A percentile compares a stretch with the other conserved stretches of the same genome.
phyloP scores from a whole-genome alignment of 2,888 invertebrate genomes.

The Liodrosophila aerea region DNA sequence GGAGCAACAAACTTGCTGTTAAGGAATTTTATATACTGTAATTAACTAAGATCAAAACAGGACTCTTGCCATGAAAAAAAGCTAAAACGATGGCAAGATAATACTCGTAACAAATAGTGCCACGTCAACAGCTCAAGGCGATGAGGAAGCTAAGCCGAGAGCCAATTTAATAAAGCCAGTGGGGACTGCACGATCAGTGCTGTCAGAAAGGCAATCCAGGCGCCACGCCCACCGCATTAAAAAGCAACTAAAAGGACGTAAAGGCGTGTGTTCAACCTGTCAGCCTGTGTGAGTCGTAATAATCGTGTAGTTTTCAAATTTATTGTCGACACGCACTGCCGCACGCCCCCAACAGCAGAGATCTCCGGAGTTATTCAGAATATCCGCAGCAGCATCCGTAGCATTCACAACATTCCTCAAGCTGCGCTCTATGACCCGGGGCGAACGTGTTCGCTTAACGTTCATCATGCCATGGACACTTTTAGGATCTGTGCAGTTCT shows the following conservation, averaged over 20 bases:
- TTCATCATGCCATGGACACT: constrained; percentile 62
- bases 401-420: constrained; percentile 4
- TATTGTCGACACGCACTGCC: constrained; percentile 67
- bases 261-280: constrained; percentile 75
- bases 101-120: constrained; percentile 35
- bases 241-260: constrained; percentile 70
- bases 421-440: constrained; percentile 17
- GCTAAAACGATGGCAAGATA: constrained; percentile 18
- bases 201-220: constrained; percentile 66
- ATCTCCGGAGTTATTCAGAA: constrained; percentile 9
- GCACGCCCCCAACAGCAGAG: constrained; percentile 55
- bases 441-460: constrained; percentile 58
- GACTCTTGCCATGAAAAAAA: constrained; percentile 30
- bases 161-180: constrained; percentile 42
- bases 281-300: constrained; percentile 34
- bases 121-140: constrained; percentile 42
- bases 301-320: constrained; percentile 74
- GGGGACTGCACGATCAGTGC: constrained; percentile 41
- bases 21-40: constrained; percentile 12
- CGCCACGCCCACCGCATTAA: constrained; percentile 69
- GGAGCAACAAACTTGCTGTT: constrained; percentile 4
- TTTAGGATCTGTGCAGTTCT: constrained; percentile 39
- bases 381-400: constrained; percentile 14
- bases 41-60: constrained; percentile 40
- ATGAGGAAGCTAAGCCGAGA: constrained; percentile 27